These are phyloP conservation scores for Zaprionus lachaisei DNA, from an alignment of 1,140 invertebrate species.

Conservation along the genomic window DNA sequence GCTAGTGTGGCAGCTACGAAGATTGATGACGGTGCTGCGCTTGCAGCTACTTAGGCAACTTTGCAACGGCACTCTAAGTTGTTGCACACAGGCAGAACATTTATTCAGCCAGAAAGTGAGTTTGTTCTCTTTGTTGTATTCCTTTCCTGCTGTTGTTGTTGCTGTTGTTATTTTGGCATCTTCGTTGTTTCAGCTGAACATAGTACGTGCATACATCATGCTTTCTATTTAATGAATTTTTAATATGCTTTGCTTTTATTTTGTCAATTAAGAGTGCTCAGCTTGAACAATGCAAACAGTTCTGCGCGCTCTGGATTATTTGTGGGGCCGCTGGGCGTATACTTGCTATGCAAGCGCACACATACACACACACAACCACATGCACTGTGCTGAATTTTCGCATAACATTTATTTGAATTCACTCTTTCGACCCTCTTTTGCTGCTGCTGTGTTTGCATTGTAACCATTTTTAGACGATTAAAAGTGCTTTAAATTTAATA, in stretches of 20 bases:
- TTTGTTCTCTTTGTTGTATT: constrained; percentile 12
- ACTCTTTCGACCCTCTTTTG: background rate
- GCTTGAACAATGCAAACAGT: constrained; percentile 44
- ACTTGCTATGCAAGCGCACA: constrained; percentile 42
- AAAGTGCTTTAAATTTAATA: constrained; percentile 25
- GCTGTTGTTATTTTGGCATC: background rate
- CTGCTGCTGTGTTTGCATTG: constrained; percentile 24
- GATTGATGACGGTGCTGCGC: constrained; percentile 64
- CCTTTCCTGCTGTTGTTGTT: background rate
- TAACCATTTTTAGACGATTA: constrained; percentile 56
- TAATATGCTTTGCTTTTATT: constrained; percentile 64
- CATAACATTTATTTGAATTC: constrained; percentile 19
- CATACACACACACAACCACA: background rate
- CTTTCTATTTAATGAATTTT: constrained; percentile 79
- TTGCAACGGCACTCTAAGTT: constrained; percentile 24
- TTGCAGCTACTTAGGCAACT: constrained; percentile 60
- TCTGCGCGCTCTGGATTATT: constrained; percentile 45
- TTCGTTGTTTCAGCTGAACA: constrained; percentile 3
- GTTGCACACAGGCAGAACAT: constrained; percentile 49
- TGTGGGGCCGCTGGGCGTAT: constrained; percentile 48
- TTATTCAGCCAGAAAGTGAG: constrained; percentile 53
- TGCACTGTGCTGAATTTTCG: constrained; percentile 4
- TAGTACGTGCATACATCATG: constrained; percentile 19
- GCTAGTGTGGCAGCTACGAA: constrained; percentile 66
- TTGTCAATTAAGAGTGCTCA: constrained; percentile 57